A percentile compares a stretch with the other conserved stretches of the same genome.
These are phyloP conservation scores for Cryptus armator DNA, from an alignment of 2,888 invertebrate genomes.

Conservation along the genomic window DNA sequence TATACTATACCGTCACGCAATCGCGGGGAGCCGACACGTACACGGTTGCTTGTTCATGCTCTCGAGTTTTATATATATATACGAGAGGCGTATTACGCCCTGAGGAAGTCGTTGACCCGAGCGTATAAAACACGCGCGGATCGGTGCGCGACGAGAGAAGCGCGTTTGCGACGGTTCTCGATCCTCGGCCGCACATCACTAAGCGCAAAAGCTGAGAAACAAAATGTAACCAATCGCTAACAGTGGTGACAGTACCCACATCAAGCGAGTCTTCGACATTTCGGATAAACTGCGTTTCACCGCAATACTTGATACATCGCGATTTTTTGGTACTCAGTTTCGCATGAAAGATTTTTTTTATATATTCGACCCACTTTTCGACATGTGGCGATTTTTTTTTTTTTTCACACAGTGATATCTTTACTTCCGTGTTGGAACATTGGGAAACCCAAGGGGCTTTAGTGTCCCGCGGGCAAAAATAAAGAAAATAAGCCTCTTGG, in stretches of 20 bases:
- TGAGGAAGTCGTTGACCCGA: slow-evolving; percentile 72
- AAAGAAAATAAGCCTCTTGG: background rate
- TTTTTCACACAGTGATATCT: background rate
- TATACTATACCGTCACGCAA: slow-evolving; percentile 53
- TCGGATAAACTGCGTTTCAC: background rate
- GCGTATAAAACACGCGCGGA: slow-evolving; percentile 69
- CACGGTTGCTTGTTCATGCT: slow-evolving; percentile 45
- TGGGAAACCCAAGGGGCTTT: background rate
- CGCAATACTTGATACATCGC: background rate
- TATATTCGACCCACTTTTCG: background rate
- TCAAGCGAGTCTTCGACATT: background rate
- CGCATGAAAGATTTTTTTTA: background rate
- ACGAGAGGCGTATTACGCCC: slow-evolving; percentile 65
- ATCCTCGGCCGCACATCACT: slow-evolving; percentile 30
- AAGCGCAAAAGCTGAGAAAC: slow-evolving; percentile 18
- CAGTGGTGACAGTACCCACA: background rate
- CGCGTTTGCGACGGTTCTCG: slow-evolving; percentile 39
- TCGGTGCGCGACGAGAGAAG: slow-evolving; percentile 20
- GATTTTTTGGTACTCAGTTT: background rate
- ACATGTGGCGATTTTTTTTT: background rate
- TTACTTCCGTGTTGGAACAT: background rate
- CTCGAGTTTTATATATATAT: slow-evolving; percentile 17
- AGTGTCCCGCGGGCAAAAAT: background rate
- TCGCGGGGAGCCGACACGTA: slow-evolving; percentile 56
- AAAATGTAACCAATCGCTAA: background rate